phyloP scores from a whole-genome alignment of 2,113 vertebrate genomes.

The Macquaria australasica region DNA sequence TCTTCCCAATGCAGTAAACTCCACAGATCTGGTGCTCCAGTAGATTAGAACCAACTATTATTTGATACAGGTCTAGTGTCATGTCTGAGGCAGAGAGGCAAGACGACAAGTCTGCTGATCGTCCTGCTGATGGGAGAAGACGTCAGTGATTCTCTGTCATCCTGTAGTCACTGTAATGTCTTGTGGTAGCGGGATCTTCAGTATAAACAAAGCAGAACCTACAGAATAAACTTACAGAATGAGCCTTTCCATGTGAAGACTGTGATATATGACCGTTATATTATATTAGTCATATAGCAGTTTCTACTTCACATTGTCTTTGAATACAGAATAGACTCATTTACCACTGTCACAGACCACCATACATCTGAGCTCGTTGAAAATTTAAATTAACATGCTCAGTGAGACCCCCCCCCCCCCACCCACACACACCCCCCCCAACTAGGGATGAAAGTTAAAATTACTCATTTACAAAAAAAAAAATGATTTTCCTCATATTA shows the following conservation, averaged over 20 bases:
- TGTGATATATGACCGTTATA: background rate
- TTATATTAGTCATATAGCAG: slow-evolving; percentile 32
- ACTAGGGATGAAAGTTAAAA: slow-evolving; percentile 57
- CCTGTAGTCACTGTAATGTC: background rate
- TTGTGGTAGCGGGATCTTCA: background rate
- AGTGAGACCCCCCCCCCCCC: background rate
- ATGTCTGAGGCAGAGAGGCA: background rate
- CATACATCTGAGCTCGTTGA: slow-evolving; percentile 41
- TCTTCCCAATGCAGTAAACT: background rate
- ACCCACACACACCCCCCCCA: no score
- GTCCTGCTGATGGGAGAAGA: slow-evolving; percentile 13
- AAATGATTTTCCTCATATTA: slow-evolving; percentile 70
- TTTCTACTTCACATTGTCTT: slow-evolving; percentile 39
- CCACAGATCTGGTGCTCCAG: background rate
- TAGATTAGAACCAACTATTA: slow-evolving; percentile 1
- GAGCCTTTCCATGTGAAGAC: background rate
- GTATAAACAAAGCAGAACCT: slow-evolving; percentile 10
- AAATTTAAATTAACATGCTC: slow-evolving; percentile 73
- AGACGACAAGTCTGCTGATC: background rate
- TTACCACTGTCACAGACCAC: slow-evolving; percentile 60
- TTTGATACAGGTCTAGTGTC: slow-evolving; percentile 7
- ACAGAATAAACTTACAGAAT: background rate
- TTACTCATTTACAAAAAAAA: slow-evolving; percentile 67
- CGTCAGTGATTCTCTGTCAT: background rate
- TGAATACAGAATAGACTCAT: slow-evolving; percentile 50